Evolutionary conservation across 1,140 invertebrate species (phyloP).

Genomic region (Formica exsecta): DNA sequence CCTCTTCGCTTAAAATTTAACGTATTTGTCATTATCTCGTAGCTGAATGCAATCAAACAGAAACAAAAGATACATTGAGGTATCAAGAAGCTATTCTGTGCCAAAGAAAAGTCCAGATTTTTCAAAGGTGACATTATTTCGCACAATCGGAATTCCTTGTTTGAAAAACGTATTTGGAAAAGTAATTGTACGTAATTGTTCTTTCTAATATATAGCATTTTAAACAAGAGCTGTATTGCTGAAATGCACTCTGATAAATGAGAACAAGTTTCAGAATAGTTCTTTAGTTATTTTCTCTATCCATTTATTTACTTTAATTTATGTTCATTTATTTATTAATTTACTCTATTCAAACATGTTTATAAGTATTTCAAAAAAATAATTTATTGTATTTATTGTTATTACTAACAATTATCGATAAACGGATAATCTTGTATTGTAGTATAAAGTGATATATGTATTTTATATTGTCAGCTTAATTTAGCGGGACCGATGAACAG

Average conservation of each 20-base stretch:
- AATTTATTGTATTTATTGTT: constrained; percentile 9
- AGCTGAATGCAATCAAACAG: constrained; percentile 19
- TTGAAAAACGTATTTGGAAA: constrained; percentile 6
- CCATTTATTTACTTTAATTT: no score
- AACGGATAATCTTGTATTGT: neutral
- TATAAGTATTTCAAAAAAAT: neutral
- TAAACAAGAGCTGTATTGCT: neutral
- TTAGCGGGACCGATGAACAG: neutral
- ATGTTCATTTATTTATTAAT: neutral
- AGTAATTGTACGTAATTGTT: neutral
- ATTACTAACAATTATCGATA: constrained; percentile 3
- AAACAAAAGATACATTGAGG: constrained; percentile 36
- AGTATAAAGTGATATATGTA: constrained; percentile 1
- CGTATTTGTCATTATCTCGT: neutral
- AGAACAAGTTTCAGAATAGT: neutral
- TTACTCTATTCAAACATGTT: neutral
- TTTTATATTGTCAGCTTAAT: constrained; percentile 27
- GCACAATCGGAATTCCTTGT: neutral
- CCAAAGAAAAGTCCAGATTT: constrained; percentile 14
- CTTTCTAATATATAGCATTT: neutral
- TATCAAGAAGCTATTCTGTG: constrained; percentile 20
- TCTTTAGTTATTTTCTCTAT: neutral
- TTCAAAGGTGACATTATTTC: constrained; percentile 11
- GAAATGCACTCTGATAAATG: neutral
- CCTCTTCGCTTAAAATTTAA: constrained; percentile 28